Percentiles rank a stretch among this genome's conserved stretches.
phyloP scores from a whole-genome alignment of 2,888 invertebrate genomes.

The Neelides folsomi region DNA sequence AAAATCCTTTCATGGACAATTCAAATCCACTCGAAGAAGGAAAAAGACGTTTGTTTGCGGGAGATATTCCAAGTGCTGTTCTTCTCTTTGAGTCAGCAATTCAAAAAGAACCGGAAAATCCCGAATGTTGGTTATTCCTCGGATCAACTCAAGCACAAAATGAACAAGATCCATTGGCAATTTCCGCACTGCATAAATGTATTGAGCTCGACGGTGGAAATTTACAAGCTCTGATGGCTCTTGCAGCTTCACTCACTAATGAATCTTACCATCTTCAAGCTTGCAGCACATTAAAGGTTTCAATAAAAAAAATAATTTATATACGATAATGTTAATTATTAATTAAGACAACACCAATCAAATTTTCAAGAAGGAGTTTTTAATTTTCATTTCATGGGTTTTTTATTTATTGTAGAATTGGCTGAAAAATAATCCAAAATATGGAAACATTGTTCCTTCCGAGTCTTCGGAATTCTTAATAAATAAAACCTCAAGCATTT shows the following conservation, averaged over 20 bases:
- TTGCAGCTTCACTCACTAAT: slow-evolving; percentile 91
- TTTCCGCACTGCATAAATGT: slow-evolving; percentile 78
- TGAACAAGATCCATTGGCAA: slow-evolving; percentile 88
- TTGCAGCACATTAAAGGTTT: slow-evolving; percentile 54
- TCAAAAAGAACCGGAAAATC: slow-evolving; percentile 61
- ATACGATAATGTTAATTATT: slow-evolving; percentile 1
- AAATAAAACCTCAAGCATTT: slow-evolving; percentile 13
- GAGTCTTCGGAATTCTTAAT: slow-evolving; percentile 14
- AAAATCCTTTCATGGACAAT: slow-evolving; percentile 69
- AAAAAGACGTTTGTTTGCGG: slow-evolving; percentile 62
- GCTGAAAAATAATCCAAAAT: slow-evolving; percentile 38
- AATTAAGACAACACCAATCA: too few relatives aligned
- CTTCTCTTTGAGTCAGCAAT: slow-evolving; percentile 92
- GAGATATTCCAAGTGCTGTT: slow-evolving; percentile 90
- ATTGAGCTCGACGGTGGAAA: slow-evolving; percentile 65
- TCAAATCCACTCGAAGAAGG: slow-evolving; percentile 73
- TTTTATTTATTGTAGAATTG: slow-evolving; percentile 29
- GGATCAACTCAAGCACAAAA: slow-evolving; percentile 94
- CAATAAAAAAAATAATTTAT: neutral
- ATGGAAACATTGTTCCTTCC: slow-evolving; percentile 37
- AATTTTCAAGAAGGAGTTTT: too few relatives aligned
- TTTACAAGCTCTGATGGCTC: slow-evolving; percentile 67
- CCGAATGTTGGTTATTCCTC: slow-evolving; percentile 72
- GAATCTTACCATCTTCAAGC: slow-evolving; percentile 87
- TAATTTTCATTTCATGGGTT: neutral